phyloP scores from a whole-genome alignment of 2,888 invertebrate species.

The Sipha maydis region DNA sequence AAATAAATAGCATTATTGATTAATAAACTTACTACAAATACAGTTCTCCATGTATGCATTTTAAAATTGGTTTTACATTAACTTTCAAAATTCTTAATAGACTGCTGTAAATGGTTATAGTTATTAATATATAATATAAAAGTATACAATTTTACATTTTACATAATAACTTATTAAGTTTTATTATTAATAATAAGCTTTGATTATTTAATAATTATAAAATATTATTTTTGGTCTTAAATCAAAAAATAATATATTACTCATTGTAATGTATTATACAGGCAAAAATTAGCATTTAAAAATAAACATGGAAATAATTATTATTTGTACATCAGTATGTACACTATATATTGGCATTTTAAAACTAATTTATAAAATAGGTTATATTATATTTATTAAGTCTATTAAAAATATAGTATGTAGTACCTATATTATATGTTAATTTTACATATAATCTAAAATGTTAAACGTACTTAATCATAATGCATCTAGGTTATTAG shows the following conservation, averaged over 20 bases:
- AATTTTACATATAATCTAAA: not conserved
- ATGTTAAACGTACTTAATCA: not conserved
- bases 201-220: too few species aligned
- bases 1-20: not conserved
- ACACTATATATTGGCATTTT: not conserved
- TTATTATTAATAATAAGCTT: too few species aligned
- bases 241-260: too few species aligned
- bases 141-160: too few species aligned
- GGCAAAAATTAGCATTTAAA: too few species aligned
- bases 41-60: not conserved
- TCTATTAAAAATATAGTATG: not conserved
- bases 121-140: too few species aligned
- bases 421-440: not conserved
- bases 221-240: too few species aligned
- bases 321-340: too few species aligned
- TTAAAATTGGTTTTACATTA: not conserved
- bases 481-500: not conserved
- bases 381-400: not conserved
- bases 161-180: too few species aligned
- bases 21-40: not conserved
- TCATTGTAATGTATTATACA: too few species aligned
- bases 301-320: too few species aligned
- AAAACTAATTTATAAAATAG: not conserved
- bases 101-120: not conserved
- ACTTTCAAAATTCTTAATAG: not conserved